Conservation (phyloP, 2,888 invertebrate species). For the Cephus sareptanus region DNA sequence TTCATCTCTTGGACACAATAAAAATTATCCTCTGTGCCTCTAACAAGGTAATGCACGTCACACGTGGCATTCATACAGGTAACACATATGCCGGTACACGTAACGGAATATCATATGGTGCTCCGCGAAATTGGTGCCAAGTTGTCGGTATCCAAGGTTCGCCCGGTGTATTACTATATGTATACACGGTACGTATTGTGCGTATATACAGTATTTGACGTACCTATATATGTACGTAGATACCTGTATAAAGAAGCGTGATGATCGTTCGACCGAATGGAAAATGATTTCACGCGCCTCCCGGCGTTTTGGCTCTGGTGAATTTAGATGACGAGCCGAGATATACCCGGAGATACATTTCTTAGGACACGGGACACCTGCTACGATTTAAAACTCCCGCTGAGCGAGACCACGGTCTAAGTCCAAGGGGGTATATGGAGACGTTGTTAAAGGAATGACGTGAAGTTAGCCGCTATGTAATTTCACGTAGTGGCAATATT, state of each 20-base stretch:
- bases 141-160: background rate
- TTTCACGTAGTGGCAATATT: background rate
- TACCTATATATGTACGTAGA: background rate
- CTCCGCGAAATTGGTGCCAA: background rate
- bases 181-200: background rate
- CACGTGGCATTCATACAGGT: background rate
- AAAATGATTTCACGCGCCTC: slow-evolving; percentile 4
- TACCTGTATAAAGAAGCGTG: background rate
- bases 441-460: background rate
- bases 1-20: background rate
- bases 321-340: background rate
- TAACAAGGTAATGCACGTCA: background rate
- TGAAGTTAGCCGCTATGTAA: background rate
- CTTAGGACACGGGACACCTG: background rate
- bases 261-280: background rate
- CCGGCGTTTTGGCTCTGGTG: background rate
- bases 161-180: background rate
- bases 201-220: background rate
- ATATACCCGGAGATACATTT: background rate
- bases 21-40: background rate
- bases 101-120: background rate
- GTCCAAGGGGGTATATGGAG: background rate
- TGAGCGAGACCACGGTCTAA: background rate
- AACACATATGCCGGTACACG: background rate
- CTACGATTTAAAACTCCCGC: background rate